These are phyloP conservation scores for Scyliorhinus canicula DNA, from an alignment of 2,797 vertebrate species.

Conservation along the genomic window DNA sequence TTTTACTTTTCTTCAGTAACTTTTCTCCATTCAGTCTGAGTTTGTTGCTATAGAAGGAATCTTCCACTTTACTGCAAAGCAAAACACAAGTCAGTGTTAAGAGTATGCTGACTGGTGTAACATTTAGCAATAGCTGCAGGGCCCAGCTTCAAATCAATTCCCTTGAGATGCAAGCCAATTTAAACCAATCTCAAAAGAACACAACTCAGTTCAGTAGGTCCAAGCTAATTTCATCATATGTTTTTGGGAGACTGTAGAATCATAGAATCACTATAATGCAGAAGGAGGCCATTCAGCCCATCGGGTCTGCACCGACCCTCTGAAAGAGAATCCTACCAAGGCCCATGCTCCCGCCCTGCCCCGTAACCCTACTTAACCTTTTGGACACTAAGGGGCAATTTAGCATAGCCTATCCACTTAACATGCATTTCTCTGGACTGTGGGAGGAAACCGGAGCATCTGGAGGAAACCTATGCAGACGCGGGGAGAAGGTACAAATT, in stretches of 20 bases:
- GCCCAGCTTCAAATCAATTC: neutral
- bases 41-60: constrained; percentile 81
- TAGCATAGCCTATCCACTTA: too few species aligned
- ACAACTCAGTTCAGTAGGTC: neutral
- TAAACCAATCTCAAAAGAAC: neutral
- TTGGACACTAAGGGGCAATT: too few species aligned
- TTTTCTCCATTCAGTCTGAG: constrained; percentile 86
- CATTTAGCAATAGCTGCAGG: neutral
- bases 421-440: too few species aligned
- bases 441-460: too few species aligned
- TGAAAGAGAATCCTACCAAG: too few species aligned
- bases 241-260: neutral
- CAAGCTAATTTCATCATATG: neutral
- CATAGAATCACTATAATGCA: too few species aligned
- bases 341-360: too few species aligned
- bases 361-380: too few species aligned
- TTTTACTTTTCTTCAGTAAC: constrained; percentile 91
- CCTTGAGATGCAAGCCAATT: neutral
- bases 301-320: too few species aligned
- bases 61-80: constrained; percentile 80
- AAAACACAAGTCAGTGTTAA: constrained; percentile 36
- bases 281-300: too few species aligned
- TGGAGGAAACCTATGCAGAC: too few species aligned
- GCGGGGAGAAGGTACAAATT: too few species aligned
- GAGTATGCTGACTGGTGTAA: neutral